Percentiles rank a stretch among this genome's conserved stretches.
Conservation (phyloP, 2,888 invertebrate species). For the Ennomos fuscantarius region DNA sequence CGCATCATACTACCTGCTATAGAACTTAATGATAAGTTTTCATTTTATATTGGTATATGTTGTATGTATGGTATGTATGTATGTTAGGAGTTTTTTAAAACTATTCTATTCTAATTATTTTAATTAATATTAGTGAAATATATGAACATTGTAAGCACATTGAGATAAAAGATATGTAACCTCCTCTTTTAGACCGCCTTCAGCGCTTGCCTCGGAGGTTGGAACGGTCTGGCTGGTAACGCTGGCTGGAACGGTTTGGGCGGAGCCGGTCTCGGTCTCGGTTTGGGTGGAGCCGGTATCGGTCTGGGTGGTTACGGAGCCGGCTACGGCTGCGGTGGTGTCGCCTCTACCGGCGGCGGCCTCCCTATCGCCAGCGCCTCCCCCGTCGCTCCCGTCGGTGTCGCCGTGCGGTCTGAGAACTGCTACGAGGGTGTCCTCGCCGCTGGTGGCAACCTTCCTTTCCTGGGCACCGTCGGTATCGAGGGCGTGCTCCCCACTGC, state of each 20-base stretch:
- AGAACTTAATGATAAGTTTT: too few relatives aligned
- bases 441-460: conserved; percentile 58
- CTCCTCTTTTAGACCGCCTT: conserved; percentile 29
- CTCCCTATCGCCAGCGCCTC: conserved; percentile 55
- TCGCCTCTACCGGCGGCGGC: conserved; percentile 54
- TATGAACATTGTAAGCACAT: too few relatives aligned
- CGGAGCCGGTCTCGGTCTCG: conserved; percentile 4
- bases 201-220: conserved; percentile 1
- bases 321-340: conserved; percentile 39
- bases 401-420: conserved; percentile 59
- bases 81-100: too few relatives aligned
- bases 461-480: conserved; percentile 57
- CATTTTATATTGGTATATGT: too few relatives aligned
- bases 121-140: too few relatives aligned
- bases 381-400: conserved; percentile 54
- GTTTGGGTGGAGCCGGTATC: too few relatives aligned
- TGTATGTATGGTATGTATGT: too few relatives aligned
- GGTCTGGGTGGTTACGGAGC: conserved; percentile 13
- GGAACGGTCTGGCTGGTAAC: conserved; percentile 1
- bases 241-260: conserved; percentile 6
- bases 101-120: too few relatives aligned
- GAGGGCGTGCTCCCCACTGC: conserved; percentile 55
- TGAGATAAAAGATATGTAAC: not conserved
- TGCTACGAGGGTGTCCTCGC: conserved; percentile 54
- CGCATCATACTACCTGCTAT: too few relatives aligned